These are phyloP conservation scores for Cyprichromis sp. DNA, from an alignment of 2,113 vertebrate genomes.

Conservation along the genomic window DNA sequence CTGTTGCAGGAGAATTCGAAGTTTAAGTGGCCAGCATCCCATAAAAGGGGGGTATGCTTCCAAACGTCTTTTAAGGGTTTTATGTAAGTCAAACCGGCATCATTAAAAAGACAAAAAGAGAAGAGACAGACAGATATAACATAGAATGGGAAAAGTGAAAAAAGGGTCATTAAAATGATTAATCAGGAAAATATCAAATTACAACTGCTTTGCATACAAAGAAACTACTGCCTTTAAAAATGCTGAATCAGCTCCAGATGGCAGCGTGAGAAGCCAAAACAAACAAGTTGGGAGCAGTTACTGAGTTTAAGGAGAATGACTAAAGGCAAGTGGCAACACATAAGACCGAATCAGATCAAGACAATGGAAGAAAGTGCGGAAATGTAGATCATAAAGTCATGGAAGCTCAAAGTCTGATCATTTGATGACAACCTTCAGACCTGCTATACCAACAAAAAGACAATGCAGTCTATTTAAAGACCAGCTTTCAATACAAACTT, in stretches of 20 bases:
- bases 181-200: constrained; percentile 4
- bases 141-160: background rate
- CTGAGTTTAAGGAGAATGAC: background rate
- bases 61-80: background rate
- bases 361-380: constrained; percentile 33
- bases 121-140: background rate
- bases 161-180: background rate
- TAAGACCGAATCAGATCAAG: background rate
- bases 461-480: constrained; percentile 25
- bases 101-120: background rate
- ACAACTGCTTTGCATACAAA: constrained; percentile 1
- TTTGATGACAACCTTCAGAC: background rate
- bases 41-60: background rate
- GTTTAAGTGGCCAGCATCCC: background rate
- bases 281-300: constrained; percentile 6
- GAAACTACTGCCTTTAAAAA: constrained; percentile 8
- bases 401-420: constrained; percentile 10
- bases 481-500: constrained; percentile 19
- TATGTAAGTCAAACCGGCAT: background rate
- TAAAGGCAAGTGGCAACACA: background rate
- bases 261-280: background rate
- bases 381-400: constrained; percentile 5
- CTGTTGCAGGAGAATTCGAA: background rate
- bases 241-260: constrained; percentile 41
- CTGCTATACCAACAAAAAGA: constrained; percentile 3